Evolutionary conservation across 1,140 invertebrate species (phyloP), one percentile per base, ranked within the genome.

Genomic region (Sesamia nonagrioides): DNA sequence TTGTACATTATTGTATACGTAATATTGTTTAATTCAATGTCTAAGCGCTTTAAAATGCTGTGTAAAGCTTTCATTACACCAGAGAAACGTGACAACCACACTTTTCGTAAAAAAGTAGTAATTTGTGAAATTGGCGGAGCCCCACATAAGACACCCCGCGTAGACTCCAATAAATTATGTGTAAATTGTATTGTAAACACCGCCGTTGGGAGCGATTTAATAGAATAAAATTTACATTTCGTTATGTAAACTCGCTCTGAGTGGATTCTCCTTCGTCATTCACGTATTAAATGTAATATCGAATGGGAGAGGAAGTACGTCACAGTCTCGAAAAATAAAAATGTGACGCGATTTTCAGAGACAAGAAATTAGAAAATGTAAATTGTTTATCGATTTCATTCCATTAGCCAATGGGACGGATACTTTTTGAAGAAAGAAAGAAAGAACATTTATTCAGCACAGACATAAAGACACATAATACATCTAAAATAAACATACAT

Each of bases 141-240:
- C 45, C 72, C 56, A 61, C 40, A 61, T 48, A 60, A 74, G 42
- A 61, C 52, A 74, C 66, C 18, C 18, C 42, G 60, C 66, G 52
- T 17, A 50, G 27, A 61, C 58, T 75, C 73, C 73, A 75, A 63
- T 63, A 61, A 63, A 73, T 72, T 72, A 61, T 40, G 56, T 63
- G 56, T 79, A 63, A 79, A 79, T 73, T 73, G 69, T 79, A 63
- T 73, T 63, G 58, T 72, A 63, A 79, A 79, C 58, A 73, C 27
- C 56, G 45, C 66, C 69, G 48, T 15, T 37, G 58, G 69, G 69
- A 60, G 18, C 68, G 56, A 72, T 72, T 78, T 78, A 78, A 78
- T 78, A 68, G 66, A 78, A 63, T 71, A 63, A 78, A 72, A 78
- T 78, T 78, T 72, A 73, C 56, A 78, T 78, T 71, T 63, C 18